phyloP scores from a whole-genome alignment of 2,113 vertebrate genomes.

The Ceyx melanurus region DNA sequence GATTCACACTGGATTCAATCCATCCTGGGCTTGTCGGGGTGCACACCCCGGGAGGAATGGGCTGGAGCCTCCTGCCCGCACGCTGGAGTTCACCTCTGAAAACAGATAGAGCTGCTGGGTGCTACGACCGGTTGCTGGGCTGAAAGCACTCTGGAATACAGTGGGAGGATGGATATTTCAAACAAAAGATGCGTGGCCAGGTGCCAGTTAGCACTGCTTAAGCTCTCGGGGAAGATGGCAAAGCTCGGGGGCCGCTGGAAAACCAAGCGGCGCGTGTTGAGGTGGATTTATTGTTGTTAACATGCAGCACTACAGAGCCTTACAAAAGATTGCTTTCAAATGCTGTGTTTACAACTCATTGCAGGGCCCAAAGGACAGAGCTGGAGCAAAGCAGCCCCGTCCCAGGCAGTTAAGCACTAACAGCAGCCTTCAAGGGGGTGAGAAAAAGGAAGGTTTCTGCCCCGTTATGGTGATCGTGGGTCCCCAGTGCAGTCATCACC shows the following conservation, averaged over 20 bases:
- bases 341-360: background rate
- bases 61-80: background rate
- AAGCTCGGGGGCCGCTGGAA: background rate
- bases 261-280: background rate
- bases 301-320: background rate
- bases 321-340: background rate
- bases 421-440: background rate
- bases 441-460: background rate
- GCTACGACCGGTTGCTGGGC: no score
- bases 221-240: background rate
- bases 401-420: background rate
- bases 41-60: background rate
- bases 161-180: background rate
- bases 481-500: no score
- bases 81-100: background rate
- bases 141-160: background rate
- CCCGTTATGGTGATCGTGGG: fast-evolving
- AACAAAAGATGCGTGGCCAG: background rate
- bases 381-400: background rate
- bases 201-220: background rate
- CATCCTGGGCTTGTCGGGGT: no score
- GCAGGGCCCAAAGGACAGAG: background rate
- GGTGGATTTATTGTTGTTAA: background rate
- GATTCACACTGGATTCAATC: background rate
- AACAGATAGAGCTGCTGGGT: background rate